phyloP scores from a whole-genome alignment of 2,888 invertebrate species.

The Ceriagrion tenellum region DNA sequence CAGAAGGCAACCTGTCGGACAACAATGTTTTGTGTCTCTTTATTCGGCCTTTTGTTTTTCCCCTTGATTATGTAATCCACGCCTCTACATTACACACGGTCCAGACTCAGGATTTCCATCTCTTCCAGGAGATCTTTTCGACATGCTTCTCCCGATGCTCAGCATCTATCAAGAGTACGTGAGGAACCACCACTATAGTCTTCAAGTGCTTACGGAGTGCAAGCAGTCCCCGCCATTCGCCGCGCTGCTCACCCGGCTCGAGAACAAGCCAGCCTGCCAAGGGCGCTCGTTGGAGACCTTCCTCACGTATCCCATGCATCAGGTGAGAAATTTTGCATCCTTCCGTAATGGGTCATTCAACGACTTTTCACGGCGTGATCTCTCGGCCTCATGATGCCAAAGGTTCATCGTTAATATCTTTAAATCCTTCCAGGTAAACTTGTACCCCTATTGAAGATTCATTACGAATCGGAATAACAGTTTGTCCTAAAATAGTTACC shows the following conservation, averaged over 20 bases:
- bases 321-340: slow-evolving; percentile 80
- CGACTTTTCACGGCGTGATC: neutral
- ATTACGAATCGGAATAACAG: too few species aligned
- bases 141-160: slow-evolving; percentile 96
- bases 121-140: slow-evolving; percentile 91
- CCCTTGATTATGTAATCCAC: neutral
- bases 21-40: too few species aligned
- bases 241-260: slow-evolving; percentile 87
- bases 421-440: too few species aligned
- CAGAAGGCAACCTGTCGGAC: too few species aligned
- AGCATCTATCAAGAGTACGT: slow-evolving; percentile 97
- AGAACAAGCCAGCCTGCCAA: slow-evolving; percentile 92
- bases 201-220: slow-evolving; percentile 95
- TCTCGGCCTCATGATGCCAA: neutral
- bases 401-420: neutral
- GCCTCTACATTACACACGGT: neutral
- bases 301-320: slow-evolving; percentile 96
- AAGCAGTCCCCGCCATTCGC: slow-evolving; percentile 90
- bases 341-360: neutral
- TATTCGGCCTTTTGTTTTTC: neutral
- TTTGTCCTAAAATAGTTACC: too few species aligned
- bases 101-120: neutral
- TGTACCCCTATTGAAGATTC: too few species aligned
- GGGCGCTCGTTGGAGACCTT: slow-evolving; percentile 92
- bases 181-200: slow-evolving; percentile 94